These are phyloP conservation scores for Anguilla pacifica DNA, from an alignment of 2,797 vertebrate genomes.

Conservation along the genomic window DNA sequence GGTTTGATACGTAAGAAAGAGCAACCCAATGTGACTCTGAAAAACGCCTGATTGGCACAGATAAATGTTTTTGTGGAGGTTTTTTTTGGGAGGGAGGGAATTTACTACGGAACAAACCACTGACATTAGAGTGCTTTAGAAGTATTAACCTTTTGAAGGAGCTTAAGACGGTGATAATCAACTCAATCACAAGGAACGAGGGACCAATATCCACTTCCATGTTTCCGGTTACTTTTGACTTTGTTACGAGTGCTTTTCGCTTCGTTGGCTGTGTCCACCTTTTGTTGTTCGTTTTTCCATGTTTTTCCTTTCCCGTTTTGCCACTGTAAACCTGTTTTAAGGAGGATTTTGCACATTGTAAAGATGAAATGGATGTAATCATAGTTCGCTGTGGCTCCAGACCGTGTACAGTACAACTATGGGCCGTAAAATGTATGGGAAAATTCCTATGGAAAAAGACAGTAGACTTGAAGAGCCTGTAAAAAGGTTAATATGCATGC, in stretches of 20 bases:
- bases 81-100: slow-evolving; percentile 25
- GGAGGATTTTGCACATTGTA: slow-evolving; percentile 99
- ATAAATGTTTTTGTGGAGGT: background rate
- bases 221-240: slow-evolving; percentile 64
- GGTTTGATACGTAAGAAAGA: slow-evolving; percentile 2
- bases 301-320: slow-evolving; percentile 65
- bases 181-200: slow-evolving; percentile 78
- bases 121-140: slow-evolving; percentile 44
- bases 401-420: slow-evolving; percentile 95
- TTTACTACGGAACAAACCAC: slow-evolving; percentile 60
- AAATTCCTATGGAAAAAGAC: slow-evolving; percentile 96
- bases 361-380: slow-evolving; percentile 91
- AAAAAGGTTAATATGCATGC: slow-evolving; percentile 87
- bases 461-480: slow-evolving; percentile 86
- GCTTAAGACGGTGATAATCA: slow-evolving; percentile 57
- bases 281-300: slow-evolving; percentile 7
- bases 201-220: slow-evolving; percentile 87
- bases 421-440: slow-evolving; percentile 90
- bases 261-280: slow-evolving; percentile 14
- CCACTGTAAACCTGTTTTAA: slow-evolving; percentile 80
- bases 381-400: slow-evolving; percentile 96
- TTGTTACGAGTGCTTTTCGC: slow-evolving; percentile 49
- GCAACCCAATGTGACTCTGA: background rate
- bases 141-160: slow-evolving; percentile 24
- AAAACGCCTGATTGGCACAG: slow-evolving; percentile 13